Conservation (phyloP, 2,888 invertebrate genomes). For the Dichetophora obliterata region DNA sequence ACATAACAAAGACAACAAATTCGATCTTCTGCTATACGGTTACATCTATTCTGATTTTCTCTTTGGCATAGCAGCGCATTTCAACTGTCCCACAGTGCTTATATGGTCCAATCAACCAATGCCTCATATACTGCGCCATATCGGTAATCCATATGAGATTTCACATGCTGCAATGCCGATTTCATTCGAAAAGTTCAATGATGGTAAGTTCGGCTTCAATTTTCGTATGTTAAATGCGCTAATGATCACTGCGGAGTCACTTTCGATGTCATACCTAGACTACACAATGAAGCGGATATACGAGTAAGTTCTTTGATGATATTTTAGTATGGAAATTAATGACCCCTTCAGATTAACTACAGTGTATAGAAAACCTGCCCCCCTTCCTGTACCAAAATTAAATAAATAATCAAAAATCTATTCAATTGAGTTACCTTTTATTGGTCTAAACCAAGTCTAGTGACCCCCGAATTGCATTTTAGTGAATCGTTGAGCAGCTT, state of each 20-base stretch:
- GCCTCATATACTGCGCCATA: constrained; percentile 42
- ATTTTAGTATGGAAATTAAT: too few species aligned
- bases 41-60: constrained; percentile 52
- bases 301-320: constrained; percentile 35
- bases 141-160: constrained; percentile 51
- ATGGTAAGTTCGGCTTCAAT: constrained; percentile 45
- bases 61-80: constrained; percentile 56
- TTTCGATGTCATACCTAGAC: neutral
- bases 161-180: constrained; percentile 46
- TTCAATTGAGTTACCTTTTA: too few species aligned
- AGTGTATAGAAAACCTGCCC: too few species aligned
- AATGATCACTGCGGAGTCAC: neutral
- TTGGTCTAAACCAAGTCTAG: too few species aligned
- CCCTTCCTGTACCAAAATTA: too few species aligned
- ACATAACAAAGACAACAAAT: constrained; percentile 48
- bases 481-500: too few species aligned
- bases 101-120: constrained; percentile 49
- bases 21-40: constrained; percentile 55
- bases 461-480: too few species aligned
- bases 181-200: neutral
- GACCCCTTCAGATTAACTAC: too few species aligned
- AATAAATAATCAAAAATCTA: too few species aligned
- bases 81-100: constrained; percentile 55
- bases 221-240: constrained; percentile 49
- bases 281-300: constrained; percentile 20